phyloP scores from a whole-genome alignment of 2,113 vertebrate genomes.

The Cryptomyrus ogoouensis region DNA sequence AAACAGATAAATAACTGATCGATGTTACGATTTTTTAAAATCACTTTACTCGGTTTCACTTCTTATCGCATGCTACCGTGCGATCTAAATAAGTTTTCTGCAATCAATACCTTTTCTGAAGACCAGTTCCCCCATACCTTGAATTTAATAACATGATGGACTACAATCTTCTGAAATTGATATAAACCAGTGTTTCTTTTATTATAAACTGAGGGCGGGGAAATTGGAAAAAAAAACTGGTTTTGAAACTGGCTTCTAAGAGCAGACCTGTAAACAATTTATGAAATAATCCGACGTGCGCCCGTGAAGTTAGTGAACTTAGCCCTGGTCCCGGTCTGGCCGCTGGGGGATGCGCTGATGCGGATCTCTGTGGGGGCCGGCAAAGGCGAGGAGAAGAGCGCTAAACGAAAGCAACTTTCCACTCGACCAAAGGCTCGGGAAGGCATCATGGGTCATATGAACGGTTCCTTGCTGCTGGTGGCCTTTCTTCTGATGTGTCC shows the following conservation, averaged over 20 bases:
- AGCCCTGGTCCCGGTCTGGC: not conserved
- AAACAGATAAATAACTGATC: not conserved
- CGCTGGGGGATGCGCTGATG: constrained; percentile 48
- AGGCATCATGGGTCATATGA: constrained; percentile 22
- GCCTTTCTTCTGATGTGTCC: constrained; percentile 20
- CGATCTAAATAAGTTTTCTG: not conserved
- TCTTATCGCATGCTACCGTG: not conserved
- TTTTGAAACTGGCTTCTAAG: not conserved
- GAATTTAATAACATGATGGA: constrained; percentile 6
- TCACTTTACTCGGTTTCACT: not conserved
- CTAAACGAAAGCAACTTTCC: not conserved
- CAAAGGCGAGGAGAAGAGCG: not conserved
- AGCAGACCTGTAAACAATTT: not conserved
- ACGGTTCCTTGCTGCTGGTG: constrained; percentile 12
- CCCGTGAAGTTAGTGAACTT: not conserved
- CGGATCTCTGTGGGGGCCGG: constrained; percentile 19
- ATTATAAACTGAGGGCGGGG: not conserved
- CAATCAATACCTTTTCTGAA: not conserved
- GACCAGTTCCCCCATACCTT: not conserved
- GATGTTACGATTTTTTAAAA: not conserved
- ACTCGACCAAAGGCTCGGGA: not conserved
- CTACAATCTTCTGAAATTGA: not conserved
- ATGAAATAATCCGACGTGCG: not conserved
- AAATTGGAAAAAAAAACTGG: not conserved
- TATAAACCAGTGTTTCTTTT: not conserved